These are phyloP conservation scores for Myioborus miniatus DNA, from an alignment of 2,797 vertebrate genomes.

Conservation along the genomic window DNA sequence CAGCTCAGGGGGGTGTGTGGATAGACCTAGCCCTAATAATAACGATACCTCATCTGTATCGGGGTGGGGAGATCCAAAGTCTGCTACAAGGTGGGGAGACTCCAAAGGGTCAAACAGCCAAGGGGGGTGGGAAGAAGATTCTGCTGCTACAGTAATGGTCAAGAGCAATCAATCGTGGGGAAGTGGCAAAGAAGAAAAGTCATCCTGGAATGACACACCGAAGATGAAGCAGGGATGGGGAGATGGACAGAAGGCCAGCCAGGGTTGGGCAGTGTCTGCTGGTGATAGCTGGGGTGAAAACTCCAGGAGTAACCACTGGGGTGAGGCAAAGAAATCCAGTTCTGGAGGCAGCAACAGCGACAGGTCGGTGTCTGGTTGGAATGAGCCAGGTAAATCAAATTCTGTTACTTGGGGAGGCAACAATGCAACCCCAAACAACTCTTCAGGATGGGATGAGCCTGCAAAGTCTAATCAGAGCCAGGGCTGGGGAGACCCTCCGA, in stretches of 20 bases:
- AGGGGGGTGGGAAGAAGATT: slow-evolving; percentile 87
- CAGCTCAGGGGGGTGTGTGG: slow-evolving; percentile 86
- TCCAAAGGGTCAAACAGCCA: slow-evolving; percentile 85
- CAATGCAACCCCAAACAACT: slow-evolving; percentile 80
- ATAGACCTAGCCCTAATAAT: slow-evolving; percentile 81
- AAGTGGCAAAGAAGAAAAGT: slow-evolving; percentile 87
- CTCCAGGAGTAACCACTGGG: slow-evolving; percentile 88
- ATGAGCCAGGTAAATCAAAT: slow-evolving; percentile 83
- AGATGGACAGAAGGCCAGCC: slow-evolving; percentile 75
- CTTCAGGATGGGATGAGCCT: slow-evolving; percentile 87
- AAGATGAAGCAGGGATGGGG: slow-evolving; percentile 88
- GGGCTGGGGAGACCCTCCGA: slow-evolving; percentile 87
- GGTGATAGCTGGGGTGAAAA: slow-evolving; percentile 85
- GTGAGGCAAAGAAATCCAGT: slow-evolving; percentile 86
- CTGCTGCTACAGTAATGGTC: slow-evolving; percentile 84
- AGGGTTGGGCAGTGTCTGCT: slow-evolving; percentile 78
- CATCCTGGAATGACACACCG: slow-evolving; percentile 89
- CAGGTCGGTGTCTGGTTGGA: slow-evolving; percentile 91
- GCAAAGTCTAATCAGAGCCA: slow-evolving; percentile 85
- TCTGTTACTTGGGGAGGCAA: slow-evolving; percentile 82
- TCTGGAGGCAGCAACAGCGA: slow-evolving; percentile 92
- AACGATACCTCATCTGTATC: slow-evolving; percentile 84
- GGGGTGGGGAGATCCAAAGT: slow-evolving; percentile 89
- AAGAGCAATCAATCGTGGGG: slow-evolving; percentile 88
- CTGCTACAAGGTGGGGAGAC: slow-evolving; percentile 88